Conservation (phyloP, 2,113 vertebrate species). For the Dryoscopus gambensis region DNA sequence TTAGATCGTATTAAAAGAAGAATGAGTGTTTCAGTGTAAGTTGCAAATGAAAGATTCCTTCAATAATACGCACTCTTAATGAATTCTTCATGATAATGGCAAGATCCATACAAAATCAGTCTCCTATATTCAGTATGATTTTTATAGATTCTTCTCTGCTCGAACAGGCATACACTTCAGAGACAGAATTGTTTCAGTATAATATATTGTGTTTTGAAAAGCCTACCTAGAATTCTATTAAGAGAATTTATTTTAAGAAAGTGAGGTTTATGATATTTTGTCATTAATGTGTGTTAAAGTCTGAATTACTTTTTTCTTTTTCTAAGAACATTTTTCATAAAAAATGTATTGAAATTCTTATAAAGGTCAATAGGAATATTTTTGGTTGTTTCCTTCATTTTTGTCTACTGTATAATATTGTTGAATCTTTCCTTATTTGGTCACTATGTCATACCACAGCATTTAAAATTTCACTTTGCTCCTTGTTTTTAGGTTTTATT, state of each 20-base stretch:
- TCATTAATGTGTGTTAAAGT: background rate
- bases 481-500: background rate
- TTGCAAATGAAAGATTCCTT: background rate
- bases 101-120: background rate
- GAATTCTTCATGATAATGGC: background rate
- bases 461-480: background rate
- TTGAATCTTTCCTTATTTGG: background rate
- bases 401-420: background rate
- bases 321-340: background rate
- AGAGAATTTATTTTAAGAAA: background rate
- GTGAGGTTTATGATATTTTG: background rate
- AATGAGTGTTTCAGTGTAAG: constrained; percentile 74
- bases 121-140: background rate
- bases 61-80: background rate
- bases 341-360: background rate
- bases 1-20: constrained; percentile 78
- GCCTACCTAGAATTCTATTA: background rate
- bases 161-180: background rate
- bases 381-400: background rate
- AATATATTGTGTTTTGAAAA: background rate
- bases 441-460: background rate
- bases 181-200: background rate
- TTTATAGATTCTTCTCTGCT: background rate
- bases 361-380: background rate
- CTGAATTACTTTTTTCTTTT: background rate